phyloP scores from a whole-genome alignment of 2,113 vertebrate species.

The Chunga burmeisteri region DNA sequence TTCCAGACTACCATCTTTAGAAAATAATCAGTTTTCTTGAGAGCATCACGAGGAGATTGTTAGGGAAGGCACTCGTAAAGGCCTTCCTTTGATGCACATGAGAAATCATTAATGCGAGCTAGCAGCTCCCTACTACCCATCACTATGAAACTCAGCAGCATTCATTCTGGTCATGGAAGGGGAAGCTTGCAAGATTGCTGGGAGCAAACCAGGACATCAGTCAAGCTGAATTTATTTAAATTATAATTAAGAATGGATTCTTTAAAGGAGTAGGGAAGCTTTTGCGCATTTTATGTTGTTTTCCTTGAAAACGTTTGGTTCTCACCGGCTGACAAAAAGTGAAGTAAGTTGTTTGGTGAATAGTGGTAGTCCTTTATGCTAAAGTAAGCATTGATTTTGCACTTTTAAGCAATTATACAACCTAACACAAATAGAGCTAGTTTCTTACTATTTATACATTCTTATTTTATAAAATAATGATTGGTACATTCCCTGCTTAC shows the following conservation, averaged over 20 bases:
- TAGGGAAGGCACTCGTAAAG: not conserved
- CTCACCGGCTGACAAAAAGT: not conserved
- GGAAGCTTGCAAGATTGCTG: not conserved
- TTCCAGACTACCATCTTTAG: not conserved
- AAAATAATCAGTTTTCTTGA: not conserved
- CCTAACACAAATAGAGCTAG: not conserved
- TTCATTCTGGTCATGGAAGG: not conserved
- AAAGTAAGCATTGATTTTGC: not conserved
- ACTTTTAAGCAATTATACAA: not conserved
- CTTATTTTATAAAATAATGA: not conserved
- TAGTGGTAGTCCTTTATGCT: not conserved
- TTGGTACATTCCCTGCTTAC: not conserved
- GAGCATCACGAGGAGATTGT: not conserved
- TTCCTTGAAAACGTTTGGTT: not conserved
- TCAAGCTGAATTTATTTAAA: not conserved
- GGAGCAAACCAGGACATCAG: not conserved
- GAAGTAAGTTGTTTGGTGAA: not conserved
- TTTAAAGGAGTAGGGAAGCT: not conserved
- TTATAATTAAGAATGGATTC: not conserved
- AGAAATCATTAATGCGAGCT: not conserved
- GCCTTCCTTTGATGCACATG: not conserved
- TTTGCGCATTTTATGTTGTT: not conserved
- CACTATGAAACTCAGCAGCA: not conserved
- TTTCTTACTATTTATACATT: not conserved
- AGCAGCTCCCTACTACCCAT: not conserved